Base-by-base conservation (phyloP, 2,797 vertebrate species). In the Scolopax rusticola region DNA sequence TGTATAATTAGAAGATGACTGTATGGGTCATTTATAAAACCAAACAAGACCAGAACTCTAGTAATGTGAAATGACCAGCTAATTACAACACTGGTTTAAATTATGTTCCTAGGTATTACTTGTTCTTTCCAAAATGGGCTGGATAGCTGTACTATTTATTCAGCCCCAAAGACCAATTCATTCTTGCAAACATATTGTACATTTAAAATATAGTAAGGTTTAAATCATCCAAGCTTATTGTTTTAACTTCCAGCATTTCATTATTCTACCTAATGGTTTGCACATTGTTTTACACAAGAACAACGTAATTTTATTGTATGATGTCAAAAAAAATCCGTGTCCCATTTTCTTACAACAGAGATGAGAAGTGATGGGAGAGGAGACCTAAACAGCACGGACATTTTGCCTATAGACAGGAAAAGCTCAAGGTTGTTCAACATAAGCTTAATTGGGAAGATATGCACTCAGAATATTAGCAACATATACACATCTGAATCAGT, bases 231-330 rank as follows among this genome's bases (percentile, higher is more conserved):
- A 86, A 78, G 64, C 54, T 94, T 95, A 91, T 81, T 97, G 74
- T 95, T 96, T 91, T 93, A 97, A 97, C 61, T 92, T 93, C 50
- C 82, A 97, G 77, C 64, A 87, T 96, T 90, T 95, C 83, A 87
- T 93, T 96, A 89, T 84, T 90, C 60, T 82, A 33, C 70, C 95
- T 96, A 95, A 97, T 96, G 84, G 76, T 75, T 95, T 93, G 87
- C 89, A 95, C 67, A 87, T 97, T 95, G 84, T 94, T 96, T 96
- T 90, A 94, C 56, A 93, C 43, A 79, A 92, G 53, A 84, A 86
- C 50, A 89, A 69, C 68, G 85, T 71, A 68, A 93, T 87, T 94
- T 95, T 90, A 89, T 82, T 78, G 45, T 40, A 69, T 6, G 5
- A 85, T 78, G 43, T 92, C 4, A 92, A 90, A 82, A 89, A 56